Evolutionary conservation across 1,140 invertebrate species (phyloP), one percentile per base, ranked within the genome.

Genomic region (Drosophila suzukii): DNA sequence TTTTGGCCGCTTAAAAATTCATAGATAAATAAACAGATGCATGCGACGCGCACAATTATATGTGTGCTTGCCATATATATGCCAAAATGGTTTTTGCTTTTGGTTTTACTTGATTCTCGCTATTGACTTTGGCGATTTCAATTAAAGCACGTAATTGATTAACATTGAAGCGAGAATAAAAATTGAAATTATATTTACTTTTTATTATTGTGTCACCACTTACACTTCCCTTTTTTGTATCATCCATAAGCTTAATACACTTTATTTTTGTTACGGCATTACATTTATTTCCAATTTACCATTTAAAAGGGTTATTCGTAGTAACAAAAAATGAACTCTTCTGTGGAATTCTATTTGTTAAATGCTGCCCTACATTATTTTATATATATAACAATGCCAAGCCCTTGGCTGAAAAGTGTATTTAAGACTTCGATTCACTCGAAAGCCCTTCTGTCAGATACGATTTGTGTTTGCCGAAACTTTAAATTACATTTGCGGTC

Each of bases 131-230:
- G 78, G 70, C 71, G 73, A 79, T 86, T 86, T 86, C 83, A 86
- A 86, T 86, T 86, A 86, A 88, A 88, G 81, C 83, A 86, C 83
- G 75, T 86, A 86, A 86, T 86, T 86, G 83, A 86, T 86, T 88
- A 86, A 85, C 81, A 67, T 51, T 76, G 81, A 75, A 65, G 73
- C 73, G 50, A 34, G 47, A 47, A 76, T 72, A 67, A 83, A 84
- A 83, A 83, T 85, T 71, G 60, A 79, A 88, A 82, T 88, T 66
- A 58, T 86, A 86, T 86, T 86, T 86, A 82, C 83, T 67, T 86
- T 88, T 86, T 81, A 78, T 85, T 77, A 86, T 85, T 84, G 60
- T 50, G 20, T 27, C 13, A 4, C 46, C 12, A 17, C 15, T 13
- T 11, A n/a, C 38, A 15, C 24, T 54, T 8, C 20, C 6, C 4